Conservation (phyloP, 2,797 vertebrate genomes). For the Valencia hispanica region DNA sequence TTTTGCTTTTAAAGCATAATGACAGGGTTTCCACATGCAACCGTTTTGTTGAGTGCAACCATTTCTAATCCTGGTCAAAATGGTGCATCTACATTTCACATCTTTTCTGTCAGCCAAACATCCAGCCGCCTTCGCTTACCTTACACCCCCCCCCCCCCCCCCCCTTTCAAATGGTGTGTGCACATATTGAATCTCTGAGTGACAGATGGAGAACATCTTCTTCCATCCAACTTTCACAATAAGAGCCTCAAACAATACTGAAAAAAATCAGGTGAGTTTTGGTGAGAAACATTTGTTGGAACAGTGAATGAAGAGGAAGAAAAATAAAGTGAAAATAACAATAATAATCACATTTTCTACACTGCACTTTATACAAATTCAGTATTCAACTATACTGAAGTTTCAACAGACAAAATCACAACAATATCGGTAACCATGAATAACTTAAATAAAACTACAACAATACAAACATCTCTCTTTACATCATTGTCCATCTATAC, state of each 20-base stretch:
- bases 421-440: not conserved
- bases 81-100: not conserved
- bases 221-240: not conserved
- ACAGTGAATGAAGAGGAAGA: not conserved
- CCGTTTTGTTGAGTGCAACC: not conserved
- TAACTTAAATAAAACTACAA: not conserved
- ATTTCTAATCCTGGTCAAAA: not conserved
- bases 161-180: too few species aligned
- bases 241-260: not conserved
- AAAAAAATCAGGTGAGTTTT: not conserved
- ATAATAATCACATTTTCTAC: not conserved
- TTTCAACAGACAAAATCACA: not conserved
- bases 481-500: not conserved
- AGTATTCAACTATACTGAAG: not conserved
- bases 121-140: not conserved
- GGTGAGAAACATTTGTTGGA: not conserved
- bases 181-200: too few species aligned
- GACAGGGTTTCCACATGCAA: not conserved
- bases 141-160: too few species aligned
- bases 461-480: not conserved
- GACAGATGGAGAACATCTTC: too few species aligned
- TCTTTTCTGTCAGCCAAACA: not conserved
- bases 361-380: not conserved
- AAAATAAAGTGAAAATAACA: not conserved
- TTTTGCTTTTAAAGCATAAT: constrained; percentile 53